Evolutionary conservation across 2,888 invertebrate genomes (phyloP), one percentile per base, ranked within the genome.

Genomic region (Adelognathus sp.): DNA sequence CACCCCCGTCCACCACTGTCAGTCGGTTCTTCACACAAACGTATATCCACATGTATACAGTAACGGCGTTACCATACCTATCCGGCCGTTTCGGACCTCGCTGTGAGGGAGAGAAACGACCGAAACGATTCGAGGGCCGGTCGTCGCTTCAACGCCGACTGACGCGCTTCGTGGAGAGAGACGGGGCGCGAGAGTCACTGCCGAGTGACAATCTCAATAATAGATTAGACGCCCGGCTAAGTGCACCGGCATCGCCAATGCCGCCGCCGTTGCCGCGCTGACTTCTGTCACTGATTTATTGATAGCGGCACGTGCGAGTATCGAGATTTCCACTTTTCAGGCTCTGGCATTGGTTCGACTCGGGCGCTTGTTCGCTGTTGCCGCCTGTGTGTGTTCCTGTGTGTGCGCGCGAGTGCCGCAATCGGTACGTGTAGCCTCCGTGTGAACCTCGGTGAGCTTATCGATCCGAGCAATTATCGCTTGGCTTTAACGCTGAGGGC

Each of bases 201-300:
- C 76, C 74, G 85, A 87, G 85, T 85, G 89, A 88, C 89, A 87
- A 86, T 85, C 85, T 90, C 88, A 89, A 90, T 90, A 90, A 90
- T 90, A 90, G 89, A 90, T 90, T 88, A 88, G 88, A 89, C 85
- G 86, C 84, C 82, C 39, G 86, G 86, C 87, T 89, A 89, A 90
- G 90, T 89, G 90, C 89, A 87, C 81, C 82, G 81, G 80, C 82
- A 76, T 41, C 71, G 60, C 76, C 46, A 9, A 21, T 21, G 50
- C 24, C 66, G 61, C 70, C 66, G 67, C 71, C 67, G n/a, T 14
- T 54, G 67, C 7, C 67, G 54, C 67, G 75, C 27, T 52, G 80
- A 81, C 83, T 75, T 61, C 75, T 67, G 75, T 76, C 77, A 73
- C 73, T 88, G 88, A 89, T 89, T 89, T 89, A 89, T 89, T 83